Base-by-base conservation (phyloP, 2,113 vertebrate genomes). In the Rhipidura dahli region DNA sequence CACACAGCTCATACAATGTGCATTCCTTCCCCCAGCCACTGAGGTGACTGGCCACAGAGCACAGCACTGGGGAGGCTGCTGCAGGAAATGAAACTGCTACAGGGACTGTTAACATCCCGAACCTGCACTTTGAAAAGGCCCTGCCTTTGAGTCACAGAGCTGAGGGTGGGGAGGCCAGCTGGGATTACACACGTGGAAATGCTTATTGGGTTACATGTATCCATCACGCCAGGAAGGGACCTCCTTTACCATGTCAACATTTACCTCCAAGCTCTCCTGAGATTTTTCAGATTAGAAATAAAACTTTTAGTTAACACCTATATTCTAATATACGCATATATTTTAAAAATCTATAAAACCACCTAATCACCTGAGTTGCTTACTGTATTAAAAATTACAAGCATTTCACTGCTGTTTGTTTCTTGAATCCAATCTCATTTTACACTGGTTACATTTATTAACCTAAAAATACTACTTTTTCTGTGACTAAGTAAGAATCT, bases 1-100 rank as follows among this genome's bases (percentile, higher is more conserved):
- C 2, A 1, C 21, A 5, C 9, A 11, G 16, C 13, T 33, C 26
- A 12, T 3, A 7, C 5, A 4, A 22, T 1, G 49, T 9, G 18
- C 9, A 4, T 3, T 63, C n/a, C 65, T 59, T 56, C 20, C 47
- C 19, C 9, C 31, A 82, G 0, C 3, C 44, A 21, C 20, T 12
- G 37, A 27, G 22, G 50, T 20, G 44, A 49, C 33, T 6, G 37
- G 21, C 26, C 61, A 50, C 26, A 80, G 27, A 53, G 42, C 37
- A 37, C 45, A 37, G 44, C 60, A 37, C 9, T 1, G 5, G 11
- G 18, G 42, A 91, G 35, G 42, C 21, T 65, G 49, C 10, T n/a
- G 45, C 31, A 81, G 81, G 23, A 71, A 40, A 39, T 45, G 10
- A 35, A 77, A 40, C n/a, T 49, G 77, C 65, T 50, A 2, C 39